phyloP scores from a whole-genome alignment of 2,797 vertebrate genomes.

The Dipus sagitta region DNA sequence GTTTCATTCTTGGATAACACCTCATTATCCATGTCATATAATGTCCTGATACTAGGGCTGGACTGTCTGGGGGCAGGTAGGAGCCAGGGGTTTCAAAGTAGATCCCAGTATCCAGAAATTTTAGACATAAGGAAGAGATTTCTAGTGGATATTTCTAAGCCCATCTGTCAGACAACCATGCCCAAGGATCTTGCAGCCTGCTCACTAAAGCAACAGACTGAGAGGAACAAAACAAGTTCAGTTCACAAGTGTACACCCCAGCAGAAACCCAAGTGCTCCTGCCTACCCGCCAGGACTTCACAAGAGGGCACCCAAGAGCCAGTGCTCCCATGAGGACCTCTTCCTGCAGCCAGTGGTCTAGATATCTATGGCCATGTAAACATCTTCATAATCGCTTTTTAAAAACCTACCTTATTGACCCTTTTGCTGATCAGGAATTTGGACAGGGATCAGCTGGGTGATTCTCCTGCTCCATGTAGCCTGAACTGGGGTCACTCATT shows the following conservation, averaged over 20 bases:
- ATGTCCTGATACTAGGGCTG: neutral
- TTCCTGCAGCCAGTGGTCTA: neutral
- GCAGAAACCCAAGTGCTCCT: neutral
- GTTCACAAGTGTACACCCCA: neutral
- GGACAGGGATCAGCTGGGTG: neutral
- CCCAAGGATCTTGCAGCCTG: neutral
- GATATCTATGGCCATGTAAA: neutral
- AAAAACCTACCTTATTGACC: neutral
- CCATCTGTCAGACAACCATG: neutral
- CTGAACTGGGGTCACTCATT: neutral
- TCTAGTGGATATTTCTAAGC: neutral
- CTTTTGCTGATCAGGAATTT: neutral
- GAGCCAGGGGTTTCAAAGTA: neutral
- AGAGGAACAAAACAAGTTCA: neutral
- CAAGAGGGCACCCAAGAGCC: neutral
- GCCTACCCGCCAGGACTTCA: neutral
- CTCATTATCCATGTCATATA: neutral
- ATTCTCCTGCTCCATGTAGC: neutral
- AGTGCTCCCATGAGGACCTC: neutral
- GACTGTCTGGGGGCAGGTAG: neutral
- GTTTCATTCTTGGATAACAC: neutral
- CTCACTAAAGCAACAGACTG: slow-evolving; percentile 15
- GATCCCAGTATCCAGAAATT: neutral
- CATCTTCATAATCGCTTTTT: neutral
- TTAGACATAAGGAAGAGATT: slow-evolving; percentile 28